Evolutionary conservation across 2,797 vertebrate species (phyloP), one percentile per base, ranked within the genome.

Genomic region (Chromobotia macracanthus): DNA sequence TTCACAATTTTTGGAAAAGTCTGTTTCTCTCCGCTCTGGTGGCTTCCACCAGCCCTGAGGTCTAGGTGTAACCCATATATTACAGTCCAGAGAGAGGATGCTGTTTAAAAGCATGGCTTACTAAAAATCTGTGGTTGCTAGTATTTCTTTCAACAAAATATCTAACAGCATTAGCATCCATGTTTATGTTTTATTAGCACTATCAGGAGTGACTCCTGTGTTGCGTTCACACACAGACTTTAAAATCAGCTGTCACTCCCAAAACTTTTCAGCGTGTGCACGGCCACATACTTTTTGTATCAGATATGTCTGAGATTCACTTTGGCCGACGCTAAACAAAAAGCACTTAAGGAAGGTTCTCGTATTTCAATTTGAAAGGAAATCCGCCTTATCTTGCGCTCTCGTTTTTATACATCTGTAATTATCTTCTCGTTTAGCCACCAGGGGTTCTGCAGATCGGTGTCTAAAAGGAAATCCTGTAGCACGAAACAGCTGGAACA

Each of bases 341-440:
- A 75, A 74, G 87, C 90, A 87, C 87, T 89, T 87, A 83, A 70
- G 73, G 76, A 78, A 85, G 85, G 84, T 56, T 46, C 79, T 84
- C 80, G 80, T 86, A 83, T 86, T 89, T 80, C 86, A 87, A 84
- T 53, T 85, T 90, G 90, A 86, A 85, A 76, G 79, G 75, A 65
- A 48, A 72, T n/a, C 79, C 87, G 86, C 86, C 88, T 90, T 86
- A 85, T 86, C 28, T 38, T 71, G 56, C n/a, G n/a, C n/a, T n/a
- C 35, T 0, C 78, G 85, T 89, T 88, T 92, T 90, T 92, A 89
- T 88, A 85, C 91, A 87, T 93, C 87, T 85, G 80, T 61, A 91
- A 86, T 92, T 91, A 90, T 71, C 56, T 53, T 86, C 86, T 85
- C 88, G 88, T 90, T 86, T 82, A 87, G 83, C 82, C 90, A 85